A percentile compares a stretch with the other conserved stretches of the same genome.
phyloP scores from a whole-genome alignment of 1,140 invertebrate species.

The Conus betulinus region DNA sequence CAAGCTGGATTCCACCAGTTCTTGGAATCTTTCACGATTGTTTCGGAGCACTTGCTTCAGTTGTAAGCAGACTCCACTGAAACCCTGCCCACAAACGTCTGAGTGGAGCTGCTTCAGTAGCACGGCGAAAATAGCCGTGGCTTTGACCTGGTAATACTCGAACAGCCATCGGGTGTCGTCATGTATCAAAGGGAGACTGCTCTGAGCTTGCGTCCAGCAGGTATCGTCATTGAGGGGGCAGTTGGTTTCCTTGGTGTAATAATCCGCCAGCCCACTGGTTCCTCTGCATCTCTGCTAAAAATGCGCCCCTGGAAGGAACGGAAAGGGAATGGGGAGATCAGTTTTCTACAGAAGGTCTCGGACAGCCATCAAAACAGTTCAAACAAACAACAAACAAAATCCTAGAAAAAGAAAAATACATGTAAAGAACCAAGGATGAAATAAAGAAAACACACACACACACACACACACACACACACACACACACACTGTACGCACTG shows the following conservation, averaged over 20 bases:
- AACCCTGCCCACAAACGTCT: background rate
- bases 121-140: conserved; percentile 19
- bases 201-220: background rate
- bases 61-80: background rate
- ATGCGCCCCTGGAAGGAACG: background rate
- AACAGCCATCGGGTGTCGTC: conserved; percentile 19
- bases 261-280: background rate
- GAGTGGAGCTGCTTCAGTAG: conserved; percentile 8
- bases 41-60: background rate
- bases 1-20: background rate
- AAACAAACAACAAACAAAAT: too few species aligned
- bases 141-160: conserved; percentile 27
- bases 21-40: background rate
- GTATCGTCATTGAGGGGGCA: background rate
- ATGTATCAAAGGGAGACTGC: background rate
- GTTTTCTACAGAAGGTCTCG: too few species aligned
- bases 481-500: too few species aligned
- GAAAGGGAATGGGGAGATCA: background rate
- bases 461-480: too few species aligned
- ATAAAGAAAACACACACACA: too few species aligned
- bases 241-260: background rate
- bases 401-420: background rate
- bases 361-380: too few species aligned
- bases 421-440: background rate
- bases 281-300: background rate